These are phyloP conservation scores for Rhagophthalmus giganteus DNA, from an alignment of 2,888 invertebrate species.

Conservation along the genomic window DNA sequence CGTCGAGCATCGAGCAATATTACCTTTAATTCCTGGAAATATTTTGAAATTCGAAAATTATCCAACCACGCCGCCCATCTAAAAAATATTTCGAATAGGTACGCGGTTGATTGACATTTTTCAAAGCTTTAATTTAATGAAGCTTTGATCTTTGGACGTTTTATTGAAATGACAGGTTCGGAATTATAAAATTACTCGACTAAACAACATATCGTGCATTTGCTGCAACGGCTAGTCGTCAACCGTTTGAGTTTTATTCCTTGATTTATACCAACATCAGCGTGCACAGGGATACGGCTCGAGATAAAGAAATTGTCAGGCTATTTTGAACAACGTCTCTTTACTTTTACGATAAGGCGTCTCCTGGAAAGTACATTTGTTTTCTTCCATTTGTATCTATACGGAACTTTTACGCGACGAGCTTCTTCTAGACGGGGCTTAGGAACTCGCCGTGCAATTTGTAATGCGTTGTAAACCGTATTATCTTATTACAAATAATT, in stretches of 20 bases:
- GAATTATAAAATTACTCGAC: background rate
- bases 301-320: constrained; percentile 24
- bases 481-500: background rate
- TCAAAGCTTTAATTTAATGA: constrained; percentile 9
- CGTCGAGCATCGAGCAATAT: too few species aligned
- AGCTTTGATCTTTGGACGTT: constrained; percentile 11
- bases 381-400: background rate
- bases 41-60: too few species aligned
- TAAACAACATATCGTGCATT: background rate
- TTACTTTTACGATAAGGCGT: constrained; percentile 21
- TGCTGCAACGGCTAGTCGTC: background rate
- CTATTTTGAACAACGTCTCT: constrained; percentile 19
- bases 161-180: constrained; percentile 14
- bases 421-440: background rate
- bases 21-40: too few species aligned
- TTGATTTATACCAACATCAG: constrained; percentile 11
- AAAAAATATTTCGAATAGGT: too few species aligned
- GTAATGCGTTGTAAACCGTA: background rate
- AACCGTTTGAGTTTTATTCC: constrained; percentile 10
- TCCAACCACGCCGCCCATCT: too few species aligned
- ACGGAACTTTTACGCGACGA: background rate
- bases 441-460: background rate
- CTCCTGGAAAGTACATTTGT: constrained; percentile 8
- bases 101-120: constrained; percentile 3
- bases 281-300: constrained; percentile 11